These are phyloP conservation scores for Spheniscus humboldti DNA, from an alignment of 2,797 vertebrate genomes.

Conservation along the genomic window DNA sequence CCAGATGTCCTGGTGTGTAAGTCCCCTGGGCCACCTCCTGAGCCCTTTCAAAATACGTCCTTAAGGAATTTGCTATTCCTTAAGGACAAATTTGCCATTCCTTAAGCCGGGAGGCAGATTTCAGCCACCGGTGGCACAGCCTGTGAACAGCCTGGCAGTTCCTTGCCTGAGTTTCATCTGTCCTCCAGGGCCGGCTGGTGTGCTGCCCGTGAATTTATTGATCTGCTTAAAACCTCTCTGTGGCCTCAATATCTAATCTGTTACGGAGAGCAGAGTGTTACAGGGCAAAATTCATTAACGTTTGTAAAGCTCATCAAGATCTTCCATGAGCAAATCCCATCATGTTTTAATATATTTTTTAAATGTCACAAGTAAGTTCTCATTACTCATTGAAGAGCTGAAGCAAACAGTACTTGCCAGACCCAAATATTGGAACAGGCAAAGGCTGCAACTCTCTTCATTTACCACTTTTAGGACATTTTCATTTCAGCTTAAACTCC, in stretches of 20 bases:
- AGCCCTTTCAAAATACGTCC: neutral
- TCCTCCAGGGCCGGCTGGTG: neutral
- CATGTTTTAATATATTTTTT: constrained; percentile 45
- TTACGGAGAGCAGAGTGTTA: neutral
- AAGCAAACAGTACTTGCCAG: neutral
- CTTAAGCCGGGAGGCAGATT: neutral
- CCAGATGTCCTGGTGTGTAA: neutral
- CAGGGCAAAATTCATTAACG: constrained; percentile 43
- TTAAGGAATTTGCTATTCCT: neutral
- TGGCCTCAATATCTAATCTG: constrained; percentile 19
- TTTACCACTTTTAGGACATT: neutral
- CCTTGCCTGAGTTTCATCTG: neutral
- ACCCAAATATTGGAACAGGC: neutral
- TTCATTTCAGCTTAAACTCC: neutral
- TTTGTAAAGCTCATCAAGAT: constrained; percentile 55
- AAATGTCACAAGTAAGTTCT: constrained; percentile 2
- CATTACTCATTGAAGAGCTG: constrained; percentile 24
- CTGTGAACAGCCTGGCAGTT: neutral
- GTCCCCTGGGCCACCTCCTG: neutral
- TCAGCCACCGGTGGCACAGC: neutral
- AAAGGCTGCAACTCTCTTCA: neutral
- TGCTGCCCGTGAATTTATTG: neutral
- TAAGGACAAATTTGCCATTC: neutral
- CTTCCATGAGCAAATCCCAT: constrained; percentile 46
- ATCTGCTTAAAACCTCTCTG: neutral